Conservation (phyloP, 2,797 vertebrate species). For the Spinus pinus region DNA sequence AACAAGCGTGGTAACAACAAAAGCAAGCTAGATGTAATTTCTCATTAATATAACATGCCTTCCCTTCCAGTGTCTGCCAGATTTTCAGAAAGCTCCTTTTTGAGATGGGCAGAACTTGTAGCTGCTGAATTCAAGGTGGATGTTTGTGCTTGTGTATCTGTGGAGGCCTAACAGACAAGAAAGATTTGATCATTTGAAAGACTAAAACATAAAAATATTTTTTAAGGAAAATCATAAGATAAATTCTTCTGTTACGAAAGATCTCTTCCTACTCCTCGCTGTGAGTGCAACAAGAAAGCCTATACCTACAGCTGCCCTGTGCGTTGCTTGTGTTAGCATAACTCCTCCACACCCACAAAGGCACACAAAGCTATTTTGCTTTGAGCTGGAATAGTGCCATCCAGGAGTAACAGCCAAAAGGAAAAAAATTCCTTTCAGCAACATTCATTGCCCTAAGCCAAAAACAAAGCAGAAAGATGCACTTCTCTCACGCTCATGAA, state of each 20-base stretch:
- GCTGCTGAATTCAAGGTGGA: background rate
- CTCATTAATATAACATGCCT: background rate
- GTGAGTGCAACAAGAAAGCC: background rate
- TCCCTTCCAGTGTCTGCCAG: background rate
- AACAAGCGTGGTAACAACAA: background rate
- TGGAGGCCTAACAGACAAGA: background rate
- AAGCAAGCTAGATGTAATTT: background rate
- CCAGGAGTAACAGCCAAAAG: background rate
- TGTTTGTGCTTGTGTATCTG: background rate
- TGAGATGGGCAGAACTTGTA: background rate
- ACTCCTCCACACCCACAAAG: background rate
- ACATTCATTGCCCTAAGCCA: background rate
- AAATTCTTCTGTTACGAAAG: background rate
- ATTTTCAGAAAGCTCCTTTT: background rate
- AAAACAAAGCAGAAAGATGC: background rate
- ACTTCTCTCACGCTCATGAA: background rate
- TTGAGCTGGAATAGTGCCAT: slow-evolving; percentile 13
- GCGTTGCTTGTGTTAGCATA: background rate
- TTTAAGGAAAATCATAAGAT: background rate
- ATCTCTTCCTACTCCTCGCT: background rate
- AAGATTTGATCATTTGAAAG: background rate
- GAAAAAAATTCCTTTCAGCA: background rate
- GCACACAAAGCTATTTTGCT: background rate
- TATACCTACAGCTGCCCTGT: background rate
- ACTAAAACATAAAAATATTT: background rate